Conservation (phyloP, 2,113 vertebrate species). For the Ancistrus triradiatus region DNA sequence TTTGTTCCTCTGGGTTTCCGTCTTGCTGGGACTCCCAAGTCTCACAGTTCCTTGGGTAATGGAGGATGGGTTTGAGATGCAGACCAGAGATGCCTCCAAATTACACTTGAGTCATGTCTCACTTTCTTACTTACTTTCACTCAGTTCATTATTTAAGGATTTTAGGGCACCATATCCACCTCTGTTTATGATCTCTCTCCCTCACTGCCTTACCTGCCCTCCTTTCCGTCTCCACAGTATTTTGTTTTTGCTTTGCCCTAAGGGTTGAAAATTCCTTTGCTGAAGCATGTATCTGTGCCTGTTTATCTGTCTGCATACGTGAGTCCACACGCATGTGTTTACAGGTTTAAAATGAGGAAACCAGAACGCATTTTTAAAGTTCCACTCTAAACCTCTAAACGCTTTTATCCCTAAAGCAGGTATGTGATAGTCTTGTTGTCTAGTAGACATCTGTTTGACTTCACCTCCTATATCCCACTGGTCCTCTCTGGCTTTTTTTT, state of each 20-base stretch:
- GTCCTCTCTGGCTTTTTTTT: constrained; percentile 19
- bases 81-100: no score
- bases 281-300: constrained; percentile 12
- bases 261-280: constrained; percentile 42
- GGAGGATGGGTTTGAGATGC: no score
- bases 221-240: no score
- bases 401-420: constrained; percentile 24
- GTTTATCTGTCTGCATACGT: constrained; percentile 9
- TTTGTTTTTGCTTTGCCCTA: constrained; percentile 30
- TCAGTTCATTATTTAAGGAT: no score
- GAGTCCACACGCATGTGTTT: background rate
- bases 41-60: no score
- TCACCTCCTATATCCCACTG: background rate
- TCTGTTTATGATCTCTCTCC: background rate
- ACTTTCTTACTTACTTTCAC: background rate
- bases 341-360: constrained; percentile 3
- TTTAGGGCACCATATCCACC: background rate
- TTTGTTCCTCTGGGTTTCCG: no score
- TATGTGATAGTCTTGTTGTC: constrained; percentile 10
- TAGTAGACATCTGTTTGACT: constrained; percentile 14
- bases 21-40: no score
- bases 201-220: constrained; percentile 7
- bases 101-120: no score
- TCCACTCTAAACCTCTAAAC: constrained; percentile 10
- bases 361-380: constrained; percentile 2